These are phyloP conservation scores for Drosophila infuscata DNA, from an alignment of 2,888 invertebrate genomes.

Conservation along the genomic window DNA sequence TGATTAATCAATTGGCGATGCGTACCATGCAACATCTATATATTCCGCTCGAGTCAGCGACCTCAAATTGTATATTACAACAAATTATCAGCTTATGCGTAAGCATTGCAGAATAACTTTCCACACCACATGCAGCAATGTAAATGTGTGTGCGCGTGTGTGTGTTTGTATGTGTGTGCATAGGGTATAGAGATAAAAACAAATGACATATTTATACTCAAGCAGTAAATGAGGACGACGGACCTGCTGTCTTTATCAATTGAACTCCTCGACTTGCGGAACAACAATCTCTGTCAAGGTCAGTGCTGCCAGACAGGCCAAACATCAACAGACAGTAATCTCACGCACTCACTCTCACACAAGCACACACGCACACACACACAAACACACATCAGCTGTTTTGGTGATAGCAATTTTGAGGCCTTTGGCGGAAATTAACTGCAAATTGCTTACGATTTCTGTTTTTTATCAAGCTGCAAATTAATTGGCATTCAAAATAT, in stretches of 20 bases:
- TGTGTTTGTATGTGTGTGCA: background rate
- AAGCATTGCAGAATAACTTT: conserved; percentile 14
- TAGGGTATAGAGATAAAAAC: conserved; percentile 26
- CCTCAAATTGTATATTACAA: conserved; percentile 9
- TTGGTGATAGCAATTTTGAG: background rate
- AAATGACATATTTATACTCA: conserved; percentile 43
- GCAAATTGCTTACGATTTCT: background rate
- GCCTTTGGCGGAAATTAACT: conserved; percentile 1
- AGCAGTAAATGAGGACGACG: conserved; percentile 7
- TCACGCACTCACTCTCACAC: background rate
- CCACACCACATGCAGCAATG: conserved; percentile 4
- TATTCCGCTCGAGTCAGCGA: background rate
- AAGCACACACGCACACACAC: background rate
- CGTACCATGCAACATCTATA: conserved; percentile 20
- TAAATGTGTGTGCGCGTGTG: background rate
- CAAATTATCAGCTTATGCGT: conserved; percentile 11
- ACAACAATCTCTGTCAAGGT: conserved; percentile 41
- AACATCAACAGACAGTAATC: conserved; percentile 10
- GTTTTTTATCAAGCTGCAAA: background rate
- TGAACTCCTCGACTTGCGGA: conserved; percentile 3
- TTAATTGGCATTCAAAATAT: conserved; percentile 11
- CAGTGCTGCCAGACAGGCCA: conserved; percentile 46
- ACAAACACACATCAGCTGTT: conserved; percentile 28
- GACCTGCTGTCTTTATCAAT: conserved; percentile 29
- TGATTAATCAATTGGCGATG: conserved; percentile 19